phyloP scores from a whole-genome alignment of 2,113 vertebrate species.

The Mohoua ochrocephala region DNA sequence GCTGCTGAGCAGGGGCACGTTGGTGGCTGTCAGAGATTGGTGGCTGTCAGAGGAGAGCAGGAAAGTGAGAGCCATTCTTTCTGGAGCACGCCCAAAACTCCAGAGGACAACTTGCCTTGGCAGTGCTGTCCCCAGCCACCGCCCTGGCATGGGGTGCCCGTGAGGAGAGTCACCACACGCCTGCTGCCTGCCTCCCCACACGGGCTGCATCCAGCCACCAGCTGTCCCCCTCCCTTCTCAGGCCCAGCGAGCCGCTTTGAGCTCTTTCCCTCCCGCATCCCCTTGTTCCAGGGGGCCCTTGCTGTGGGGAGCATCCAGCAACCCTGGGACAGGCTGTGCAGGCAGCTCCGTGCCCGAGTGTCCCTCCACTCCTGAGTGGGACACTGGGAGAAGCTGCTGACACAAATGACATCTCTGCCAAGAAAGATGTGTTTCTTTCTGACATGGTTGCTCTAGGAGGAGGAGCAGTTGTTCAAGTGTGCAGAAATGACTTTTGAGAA shows the following conservation, averaged over 20 bases:
- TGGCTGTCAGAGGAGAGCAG: background rate
- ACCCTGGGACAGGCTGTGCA: background rate
- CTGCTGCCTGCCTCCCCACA: background rate
- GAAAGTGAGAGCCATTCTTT: background rate
- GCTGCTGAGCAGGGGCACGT: background rate
- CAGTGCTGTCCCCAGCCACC: background rate
- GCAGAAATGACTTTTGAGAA: background rate
- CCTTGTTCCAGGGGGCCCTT: accelerated
- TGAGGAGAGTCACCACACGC: accelerated
- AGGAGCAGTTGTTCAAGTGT: background rate
- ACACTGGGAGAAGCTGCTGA: background rate
- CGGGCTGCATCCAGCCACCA: background rate
- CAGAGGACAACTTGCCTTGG: background rate
- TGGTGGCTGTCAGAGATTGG: background rate
- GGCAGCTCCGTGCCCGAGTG: background rate
- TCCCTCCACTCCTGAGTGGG: background rate
- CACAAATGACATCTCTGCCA: background rate
- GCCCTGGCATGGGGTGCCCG: accelerated
- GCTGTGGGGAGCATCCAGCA: background rate
- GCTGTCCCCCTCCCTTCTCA: too few relatives aligned
- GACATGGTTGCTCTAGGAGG: background rate
- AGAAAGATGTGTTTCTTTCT: background rate
- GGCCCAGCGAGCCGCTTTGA: accelerated
- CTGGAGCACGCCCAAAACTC: background rate
- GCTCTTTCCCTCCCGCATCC: background rate